phyloP scores from a whole-genome alignment of 2,797 vertebrate genomes.

The Peromyscus eremicus region DNA sequence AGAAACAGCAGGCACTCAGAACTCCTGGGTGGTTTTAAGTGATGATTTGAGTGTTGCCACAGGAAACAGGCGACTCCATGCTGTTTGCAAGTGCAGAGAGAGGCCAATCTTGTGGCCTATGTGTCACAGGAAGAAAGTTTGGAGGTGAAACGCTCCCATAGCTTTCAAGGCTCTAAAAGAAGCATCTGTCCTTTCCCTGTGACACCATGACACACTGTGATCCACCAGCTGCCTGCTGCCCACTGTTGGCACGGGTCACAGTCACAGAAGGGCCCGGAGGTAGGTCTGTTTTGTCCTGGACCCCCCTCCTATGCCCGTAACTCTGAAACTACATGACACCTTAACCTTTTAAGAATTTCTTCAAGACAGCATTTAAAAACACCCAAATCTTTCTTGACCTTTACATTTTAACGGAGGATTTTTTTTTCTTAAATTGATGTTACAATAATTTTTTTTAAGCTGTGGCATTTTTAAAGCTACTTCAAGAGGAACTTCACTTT shows the following conservation, averaged over 20 bases:
- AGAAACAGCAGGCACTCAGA: slow-evolving; percentile 58
- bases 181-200: slow-evolving; percentile 84
- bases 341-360: slow-evolving; percentile 93
- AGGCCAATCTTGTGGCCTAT: slow-evolving; percentile 13
- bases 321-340: slow-evolving; percentile 92
- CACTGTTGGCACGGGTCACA: slow-evolving; percentile 90
- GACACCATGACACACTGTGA: slow-evolving; percentile 87
- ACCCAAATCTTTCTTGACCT: slow-evolving; percentile 93
- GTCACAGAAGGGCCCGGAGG: slow-evolving; percentile 89
- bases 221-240: slow-evolving; percentile 89
- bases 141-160: slow-evolving; percentile 72
- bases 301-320: slow-evolving; percentile 88
- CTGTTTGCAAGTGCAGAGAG: background rate
- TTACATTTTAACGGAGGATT: slow-evolving; percentile 90
- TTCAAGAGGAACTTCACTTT: slow-evolving; percentile 89
- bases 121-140: slow-evolving; percentile 35
- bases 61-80: slow-evolving; percentile 43
- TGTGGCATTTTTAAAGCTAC: slow-evolving; percentile 91
- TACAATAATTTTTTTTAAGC: slow-evolving; percentile 87
- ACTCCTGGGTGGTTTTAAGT: slow-evolving; percentile 69
- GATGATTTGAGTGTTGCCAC: slow-evolving; percentile 57
- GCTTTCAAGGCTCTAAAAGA: slow-evolving; percentile 80
- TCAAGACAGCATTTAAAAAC: slow-evolving; percentile 94
- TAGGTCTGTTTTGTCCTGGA: slow-evolving; percentile 86
- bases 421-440: slow-evolving; percentile 90